These are phyloP conservation scores for Acanthis flammea DNA, from an alignment of 2,797 vertebrate species.

Conservation along the genomic window DNA sequence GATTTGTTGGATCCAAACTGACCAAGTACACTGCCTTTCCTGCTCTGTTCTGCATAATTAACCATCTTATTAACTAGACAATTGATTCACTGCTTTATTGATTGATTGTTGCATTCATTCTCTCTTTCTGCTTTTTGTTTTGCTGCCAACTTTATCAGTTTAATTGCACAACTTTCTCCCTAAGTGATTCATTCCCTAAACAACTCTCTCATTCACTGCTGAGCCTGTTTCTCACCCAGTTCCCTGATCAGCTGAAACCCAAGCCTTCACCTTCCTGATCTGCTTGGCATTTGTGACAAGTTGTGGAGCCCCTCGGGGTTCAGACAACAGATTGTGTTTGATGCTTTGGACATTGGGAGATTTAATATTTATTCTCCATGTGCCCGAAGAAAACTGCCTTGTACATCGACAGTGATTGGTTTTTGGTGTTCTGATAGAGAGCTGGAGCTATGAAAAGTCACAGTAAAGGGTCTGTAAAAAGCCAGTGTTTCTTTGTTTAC, in stretches of 20 bases:
- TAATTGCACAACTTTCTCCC: slow-evolving; percentile 51
- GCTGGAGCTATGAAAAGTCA: background rate
- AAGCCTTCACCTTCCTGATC: slow-evolving; percentile 19
- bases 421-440: background rate
- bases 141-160: slow-evolving; percentile 47
- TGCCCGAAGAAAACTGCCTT: background rate
- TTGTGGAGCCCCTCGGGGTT: background rate
- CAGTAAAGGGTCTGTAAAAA: background rate
- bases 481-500: background rate
- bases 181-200: slow-evolving; percentile 46
- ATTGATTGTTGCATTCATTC: slow-evolving; percentile 28
- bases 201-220: background rate
- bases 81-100: slow-evolving; percentile 50
- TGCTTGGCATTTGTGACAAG: background rate
- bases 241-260: slow-evolving; percentile 1
- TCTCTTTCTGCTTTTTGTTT: slow-evolving; percentile 38
- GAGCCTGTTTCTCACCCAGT: background rate
- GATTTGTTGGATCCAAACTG: background rate
- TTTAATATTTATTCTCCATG: background rate
- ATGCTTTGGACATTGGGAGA: background rate
- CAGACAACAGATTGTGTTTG: fast-evolving
- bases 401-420: fast-evolving
- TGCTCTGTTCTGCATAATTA: slow-evolving; percentile 44
- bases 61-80: slow-evolving; percentile 47
- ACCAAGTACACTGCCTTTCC: background rate